phyloP scores from a whole-genome alignment of 2,113 vertebrate species.

The Pseudopodoces humilis region DNA sequence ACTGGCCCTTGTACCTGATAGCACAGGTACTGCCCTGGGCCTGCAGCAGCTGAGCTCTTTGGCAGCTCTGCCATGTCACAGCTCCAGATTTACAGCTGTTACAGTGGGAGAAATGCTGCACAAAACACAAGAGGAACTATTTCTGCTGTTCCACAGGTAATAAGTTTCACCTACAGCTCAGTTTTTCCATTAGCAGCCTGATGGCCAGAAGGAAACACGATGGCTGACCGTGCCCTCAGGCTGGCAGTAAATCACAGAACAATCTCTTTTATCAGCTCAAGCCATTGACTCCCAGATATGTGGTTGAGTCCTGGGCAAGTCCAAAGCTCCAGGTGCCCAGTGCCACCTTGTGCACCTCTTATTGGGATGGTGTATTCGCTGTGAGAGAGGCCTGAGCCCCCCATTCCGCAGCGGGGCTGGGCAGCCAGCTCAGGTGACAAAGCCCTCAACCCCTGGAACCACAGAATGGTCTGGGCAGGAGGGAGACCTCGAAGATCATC shows the following conservation, averaged over 20 bases:
- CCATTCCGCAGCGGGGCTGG: accelerated
- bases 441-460: neutral
- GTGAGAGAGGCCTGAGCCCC: neutral
- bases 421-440: neutral
- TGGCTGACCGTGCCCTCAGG: neutral
- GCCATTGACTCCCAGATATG: neutral
- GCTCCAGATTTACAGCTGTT: neutral
- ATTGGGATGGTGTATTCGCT: neutral
- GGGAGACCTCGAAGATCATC: neutral
- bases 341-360: neutral
- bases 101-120: neutral
- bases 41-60: neutral
- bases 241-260: neutral
- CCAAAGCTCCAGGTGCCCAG: neutral
- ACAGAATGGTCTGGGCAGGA: neutral
- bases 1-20: neutral
- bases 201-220: neutral
- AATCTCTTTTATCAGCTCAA: neutral
- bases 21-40: neutral
- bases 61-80: neutral
- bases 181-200: neutral
- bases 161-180: neutral
- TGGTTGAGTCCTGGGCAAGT: neutral
- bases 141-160: neutral
- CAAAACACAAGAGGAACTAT: neutral